A percentile compares a stretch with the other conserved stretches of the same genome.
Evolutionary conservation across 2,113 vertebrate species (phyloP).

Genomic region (Maccullochella peelii): DNA sequence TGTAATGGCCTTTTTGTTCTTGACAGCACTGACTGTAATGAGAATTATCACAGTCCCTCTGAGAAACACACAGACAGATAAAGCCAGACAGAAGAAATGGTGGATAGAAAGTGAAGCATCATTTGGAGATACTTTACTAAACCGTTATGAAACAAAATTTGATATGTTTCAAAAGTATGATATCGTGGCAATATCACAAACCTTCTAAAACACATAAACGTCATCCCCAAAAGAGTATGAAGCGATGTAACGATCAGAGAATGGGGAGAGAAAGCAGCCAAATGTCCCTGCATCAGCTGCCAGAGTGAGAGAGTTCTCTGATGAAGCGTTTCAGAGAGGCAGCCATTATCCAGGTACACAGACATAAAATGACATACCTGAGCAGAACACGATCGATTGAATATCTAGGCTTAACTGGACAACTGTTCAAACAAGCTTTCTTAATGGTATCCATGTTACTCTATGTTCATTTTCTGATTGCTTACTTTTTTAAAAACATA

Average conservation of each 20-base stretch:
- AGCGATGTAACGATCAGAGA: not conserved
- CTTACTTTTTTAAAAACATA: too few relatives aligned
- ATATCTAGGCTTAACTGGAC: not conserved
- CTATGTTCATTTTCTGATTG: too few relatives aligned
- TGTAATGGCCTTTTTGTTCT: slow-evolving; percentile 45
- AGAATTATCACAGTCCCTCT: slow-evolving; percentile 32
- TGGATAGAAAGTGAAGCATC: not conserved
- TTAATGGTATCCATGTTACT: not conserved
- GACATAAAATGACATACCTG: not conserved
- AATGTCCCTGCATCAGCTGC: slow-evolving; percentile 29
- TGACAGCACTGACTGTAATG: slow-evolving; percentile 27
- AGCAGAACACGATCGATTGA: not conserved
- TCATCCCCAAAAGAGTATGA: slow-evolving; percentile 8
- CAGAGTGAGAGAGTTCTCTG: slow-evolving; percentile 24
- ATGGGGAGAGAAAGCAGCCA: slow-evolving; percentile 10
- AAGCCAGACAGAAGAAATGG: slow-evolving; percentile 14
- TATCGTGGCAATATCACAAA: slow-evolving; percentile 31
- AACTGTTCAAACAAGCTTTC: not conserved
- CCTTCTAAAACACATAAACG: slow-evolving; percentile 28
- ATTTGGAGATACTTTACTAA: slow-evolving; percentile 14
- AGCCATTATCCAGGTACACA: slow-evolving; percentile 24
- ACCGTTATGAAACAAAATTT: slow-evolving; percentile 7
- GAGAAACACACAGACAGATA: slow-evolving; percentile 27
- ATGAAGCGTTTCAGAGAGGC: slow-evolving; percentile 38
- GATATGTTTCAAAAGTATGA: not conserved